A percentile compares a stretch with the other conserved stretches of the same genome.
These are phyloP conservation scores for Sialis lutaria DNA, from an alignment of 2,888 invertebrate genomes.

Conservation along the genomic window DNA sequence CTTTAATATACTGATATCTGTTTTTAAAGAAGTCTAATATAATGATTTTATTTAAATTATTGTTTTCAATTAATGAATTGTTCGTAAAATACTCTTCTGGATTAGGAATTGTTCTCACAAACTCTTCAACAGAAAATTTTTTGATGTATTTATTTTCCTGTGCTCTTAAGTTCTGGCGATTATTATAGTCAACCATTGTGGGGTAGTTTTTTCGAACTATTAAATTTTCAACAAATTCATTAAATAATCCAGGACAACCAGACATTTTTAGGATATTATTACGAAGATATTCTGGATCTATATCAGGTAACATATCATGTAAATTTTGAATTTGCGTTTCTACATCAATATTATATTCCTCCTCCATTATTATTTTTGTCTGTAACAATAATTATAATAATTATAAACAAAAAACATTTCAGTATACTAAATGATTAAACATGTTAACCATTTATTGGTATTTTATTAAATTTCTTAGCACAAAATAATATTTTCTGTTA, in stretches of 20 bases:
- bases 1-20: neutral
- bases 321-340: neutral
- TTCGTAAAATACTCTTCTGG: conserved; percentile 23
- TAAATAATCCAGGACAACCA: neutral
- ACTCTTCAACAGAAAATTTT: conserved; percentile 25
- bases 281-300: conserved; percentile 1
- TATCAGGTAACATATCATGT: neutral
- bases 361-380: neutral
- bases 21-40: neutral
- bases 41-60: too few relatives aligned
- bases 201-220: neutral
- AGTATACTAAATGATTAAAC: too few relatives aligned
- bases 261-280: neutral
- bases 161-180: conserved; percentile 19
- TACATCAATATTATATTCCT: conserved; percentile 1
- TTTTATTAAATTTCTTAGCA: too few relatives aligned
- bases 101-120: conserved; percentile 26
- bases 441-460: too few relatives aligned
- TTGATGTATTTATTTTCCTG: conserved; percentile 25
- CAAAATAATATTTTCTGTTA: too few relatives aligned
- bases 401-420: too few relatives aligned
- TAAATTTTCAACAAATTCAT: neutral
- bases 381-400: too few relatives aligned
- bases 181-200: too few relatives aligned
- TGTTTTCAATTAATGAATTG: too few relatives aligned